Conservation (phyloP, 2,113 vertebrate species). For the Drymodes brunneopygia region DNA sequence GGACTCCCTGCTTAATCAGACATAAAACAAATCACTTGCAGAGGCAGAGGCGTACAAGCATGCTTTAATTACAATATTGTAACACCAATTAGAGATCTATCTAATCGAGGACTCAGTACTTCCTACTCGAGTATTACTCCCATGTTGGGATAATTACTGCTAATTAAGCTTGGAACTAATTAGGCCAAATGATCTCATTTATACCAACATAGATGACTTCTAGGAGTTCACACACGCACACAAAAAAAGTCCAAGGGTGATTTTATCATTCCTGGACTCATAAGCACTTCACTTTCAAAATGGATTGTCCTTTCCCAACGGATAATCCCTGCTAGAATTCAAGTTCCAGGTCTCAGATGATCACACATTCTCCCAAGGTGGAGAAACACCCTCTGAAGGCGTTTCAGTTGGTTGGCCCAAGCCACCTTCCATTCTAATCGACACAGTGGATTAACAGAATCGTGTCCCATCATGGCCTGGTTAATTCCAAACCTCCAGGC, state of each 20-base stretch:
- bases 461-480: not conserved
- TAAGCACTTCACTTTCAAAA: constrained; percentile 51
- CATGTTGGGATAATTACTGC: constrained; percentile 89
- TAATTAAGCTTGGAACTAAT: constrained; percentile 89
- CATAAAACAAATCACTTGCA: constrained; percentile 81
- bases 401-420: not conserved
- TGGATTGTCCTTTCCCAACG: not conserved
- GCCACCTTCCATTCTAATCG: not conserved
- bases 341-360: not conserved
- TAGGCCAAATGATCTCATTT: constrained; percentile 87
- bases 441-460: not conserved
- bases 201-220: constrained; percentile 84
- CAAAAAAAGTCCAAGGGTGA: constrained; percentile 67
- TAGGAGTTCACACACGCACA: constrained; percentile 71
- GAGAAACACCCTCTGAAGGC: not conserved
- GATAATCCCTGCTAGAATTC: not conserved
- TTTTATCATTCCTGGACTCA: constrained; percentile 68
- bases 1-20: constrained; percentile 84
- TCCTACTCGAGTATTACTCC: constrained; percentile 85
- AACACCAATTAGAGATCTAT: constrained; percentile 87
- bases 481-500: not conserved
- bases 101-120: constrained; percentile 83
- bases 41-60: constrained; percentile 79
- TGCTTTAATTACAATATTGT: constrained; percentile 87
- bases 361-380: not conserved